Evolutionary conservation across 30 jellyfish, hydroid and myxozoan genomes (phyloP).

Genomic region (Clytia hemisphaerica): DNA sequence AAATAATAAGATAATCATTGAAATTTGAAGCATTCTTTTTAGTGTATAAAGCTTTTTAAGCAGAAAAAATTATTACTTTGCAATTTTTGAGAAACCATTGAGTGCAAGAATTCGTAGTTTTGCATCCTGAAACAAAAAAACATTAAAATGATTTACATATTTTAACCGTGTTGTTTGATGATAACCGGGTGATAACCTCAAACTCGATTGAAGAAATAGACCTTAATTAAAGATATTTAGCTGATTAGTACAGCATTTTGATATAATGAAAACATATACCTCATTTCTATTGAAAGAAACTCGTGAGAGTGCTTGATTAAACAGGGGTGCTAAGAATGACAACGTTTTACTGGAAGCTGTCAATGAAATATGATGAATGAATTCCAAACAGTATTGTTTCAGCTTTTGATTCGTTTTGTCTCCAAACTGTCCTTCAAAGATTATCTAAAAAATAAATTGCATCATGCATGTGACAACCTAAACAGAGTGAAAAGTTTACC

Average conservation of each 20-base stretch:
- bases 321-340: slow-evolving; percentile 46
- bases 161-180: too few relatives aligned
- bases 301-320: slow-evolving; percentile 67
- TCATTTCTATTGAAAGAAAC: slow-evolving; percentile 49
- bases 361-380: slow-evolving; percentile 62
- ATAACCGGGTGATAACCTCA: too few relatives aligned
- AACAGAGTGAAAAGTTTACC: too few relatives aligned
- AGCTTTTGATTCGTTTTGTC: slow-evolving; percentile 54
- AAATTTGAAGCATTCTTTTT: too few relatives aligned
- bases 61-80: slow-evolving; percentile 43
- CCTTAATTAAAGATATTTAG: too few relatives aligned
- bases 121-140: slow-evolving; percentile 38
- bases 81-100: slow-evolving; percentile 64
- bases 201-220: too few relatives aligned
- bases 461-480: too few relatives aligned
- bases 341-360: slow-evolving; percentile 57
- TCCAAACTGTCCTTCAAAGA: slow-evolving; percentile 77
- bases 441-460: slow-evolving; percentile 22
- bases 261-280: too few relatives aligned
- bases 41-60: too few relatives aligned
- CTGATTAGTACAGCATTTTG: too few relatives aligned
- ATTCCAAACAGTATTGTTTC: slow-evolving; percentile 66
- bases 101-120: slow-evolving; percentile 47
- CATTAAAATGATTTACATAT: not conserved
- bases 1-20: too few relatives aligned